These are phyloP conservation scores for Tethya wilhelma DNA, from an alignment of 37 sponge, comb jelly and placozoan species.

Conservation along the genomic window DNA sequence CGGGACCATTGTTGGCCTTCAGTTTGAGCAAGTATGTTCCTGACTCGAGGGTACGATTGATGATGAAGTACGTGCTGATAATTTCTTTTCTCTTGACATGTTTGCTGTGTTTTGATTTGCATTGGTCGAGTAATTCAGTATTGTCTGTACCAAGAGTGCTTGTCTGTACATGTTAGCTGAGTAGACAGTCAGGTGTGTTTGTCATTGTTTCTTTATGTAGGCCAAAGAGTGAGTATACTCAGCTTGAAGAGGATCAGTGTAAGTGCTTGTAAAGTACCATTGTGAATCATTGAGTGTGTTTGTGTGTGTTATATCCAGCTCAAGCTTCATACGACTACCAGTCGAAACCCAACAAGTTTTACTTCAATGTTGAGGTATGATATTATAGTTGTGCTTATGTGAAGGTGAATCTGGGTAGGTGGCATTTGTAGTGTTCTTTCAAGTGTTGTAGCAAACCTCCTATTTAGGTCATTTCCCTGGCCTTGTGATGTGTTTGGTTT, in stretches of 20 bases:
- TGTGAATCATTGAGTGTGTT: not conserved
- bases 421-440: too few species aligned
- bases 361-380: conserved; percentile 90
- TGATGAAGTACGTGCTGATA: too few species aligned
- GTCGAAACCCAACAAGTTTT: conserved; percentile 91
- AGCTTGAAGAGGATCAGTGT: conserved; percentile 81
- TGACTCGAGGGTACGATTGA: not conserved
- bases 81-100: too few species aligned
- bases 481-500: too few species aligned
- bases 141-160: not conserved
- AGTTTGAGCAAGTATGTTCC: not conserved
- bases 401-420: too few species aligned
- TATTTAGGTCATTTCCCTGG: too few species aligned
- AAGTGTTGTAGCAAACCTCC: too few species aligned
- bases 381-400: not conserved
- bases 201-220: conserved; percentile 25
- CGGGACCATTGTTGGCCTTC: not conserved
- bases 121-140: not conserved
- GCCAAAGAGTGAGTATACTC: conserved; percentile 97
- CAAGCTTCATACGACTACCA: conserved; percentile 95
- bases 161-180: not conserved
- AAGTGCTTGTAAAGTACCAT: conserved; percentile 6
- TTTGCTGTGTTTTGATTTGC: not conserved
- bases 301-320: conserved; percentile 34
- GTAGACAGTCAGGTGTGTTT: not conserved